Percentiles rank a stretch among this genome's conserved stretches.
These are phyloP conservation scores for Danionella cerebrum DNA, from an alignment of 2,113 vertebrate species.

Conservation along the genomic window DNA sequence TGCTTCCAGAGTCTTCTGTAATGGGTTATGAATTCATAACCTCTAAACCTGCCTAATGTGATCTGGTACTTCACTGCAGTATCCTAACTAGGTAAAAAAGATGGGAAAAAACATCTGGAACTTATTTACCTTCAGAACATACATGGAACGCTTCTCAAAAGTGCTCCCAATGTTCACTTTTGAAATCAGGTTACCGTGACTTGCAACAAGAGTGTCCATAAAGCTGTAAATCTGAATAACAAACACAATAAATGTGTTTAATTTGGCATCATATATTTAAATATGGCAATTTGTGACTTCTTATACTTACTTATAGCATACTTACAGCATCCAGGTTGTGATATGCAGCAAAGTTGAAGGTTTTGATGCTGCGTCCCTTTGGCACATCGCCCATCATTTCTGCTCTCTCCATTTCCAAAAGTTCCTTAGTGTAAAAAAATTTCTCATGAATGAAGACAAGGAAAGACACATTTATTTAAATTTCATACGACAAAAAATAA, in stretches of 20 bases:
- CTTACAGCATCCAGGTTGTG: conserved; percentile 69
- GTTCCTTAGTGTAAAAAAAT: no score
- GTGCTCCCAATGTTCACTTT: conserved; percentile 76
- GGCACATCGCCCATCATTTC: conserved; percentile 59
- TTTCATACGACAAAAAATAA: no score
- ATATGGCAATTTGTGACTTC: background rate
- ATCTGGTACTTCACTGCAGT: no score
- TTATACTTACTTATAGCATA: background rate
- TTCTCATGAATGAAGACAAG: no score
- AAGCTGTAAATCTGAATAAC: conserved; percentile 90
- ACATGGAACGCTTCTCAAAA: conserved; percentile 77
- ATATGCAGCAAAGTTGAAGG: conserved; percentile 58
- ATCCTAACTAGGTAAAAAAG: no score
- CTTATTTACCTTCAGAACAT: conserved; percentile 79
- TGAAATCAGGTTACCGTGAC: conserved; percentile 72
- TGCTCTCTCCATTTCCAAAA: conserved; percentile 69
- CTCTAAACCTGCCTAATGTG: no score
- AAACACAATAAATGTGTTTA: no score
- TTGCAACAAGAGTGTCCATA: conserved; percentile 74
- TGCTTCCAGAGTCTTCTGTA: no score
- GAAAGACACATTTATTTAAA: no score
- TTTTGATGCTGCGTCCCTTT: conserved; percentile 44
- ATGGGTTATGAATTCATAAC: no score
- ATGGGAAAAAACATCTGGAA: no score
- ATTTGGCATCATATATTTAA: background rate